A percentile compares a stretch with the other conserved stretches of the same genome.
Conservation (phyloP, 2,797 vertebrate genomes). For the Enteromius afrohamiltoni region DNA sequence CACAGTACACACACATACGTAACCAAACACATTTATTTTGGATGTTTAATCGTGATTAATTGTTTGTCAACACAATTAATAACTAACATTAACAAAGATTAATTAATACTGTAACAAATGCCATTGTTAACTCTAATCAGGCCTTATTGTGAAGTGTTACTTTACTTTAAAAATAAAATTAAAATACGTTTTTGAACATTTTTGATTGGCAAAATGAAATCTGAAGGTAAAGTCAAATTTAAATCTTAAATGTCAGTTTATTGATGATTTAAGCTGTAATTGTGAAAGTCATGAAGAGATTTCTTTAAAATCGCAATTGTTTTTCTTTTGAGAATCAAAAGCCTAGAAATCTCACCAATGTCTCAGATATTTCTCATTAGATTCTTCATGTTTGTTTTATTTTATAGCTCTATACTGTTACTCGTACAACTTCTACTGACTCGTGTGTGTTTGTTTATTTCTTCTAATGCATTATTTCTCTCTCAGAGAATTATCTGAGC, state of each 20-base stretch:
- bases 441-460: neutral
- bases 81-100: too few relatives aligned
- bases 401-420: neutral
- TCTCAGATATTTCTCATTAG: neutral
- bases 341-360: neutral
- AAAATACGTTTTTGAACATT: neutral
- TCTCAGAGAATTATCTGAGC: neutral
- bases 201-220: neutral
- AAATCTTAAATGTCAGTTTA: neutral
- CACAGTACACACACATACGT: too few relatives aligned
- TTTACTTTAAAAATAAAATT: neutral
- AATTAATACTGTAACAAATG: too few relatives aligned
- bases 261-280: neutral
- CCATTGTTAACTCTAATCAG: too few relatives aligned
- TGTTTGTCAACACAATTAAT: too few relatives aligned
- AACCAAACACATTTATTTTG: too few relatives aligned
- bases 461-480: neutral
- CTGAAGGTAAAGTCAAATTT: too few relatives aligned
- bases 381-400: neutral
- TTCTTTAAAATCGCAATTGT: too few relatives aligned
- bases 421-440: neutral
- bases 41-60: too few relatives aligned
- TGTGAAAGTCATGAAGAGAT: neutral
- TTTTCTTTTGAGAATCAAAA: neutral
- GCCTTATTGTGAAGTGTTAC: neutral